Conservation (phyloP, 2,113 vertebrate species). For the Herpetotheres cachinnans region DNA sequence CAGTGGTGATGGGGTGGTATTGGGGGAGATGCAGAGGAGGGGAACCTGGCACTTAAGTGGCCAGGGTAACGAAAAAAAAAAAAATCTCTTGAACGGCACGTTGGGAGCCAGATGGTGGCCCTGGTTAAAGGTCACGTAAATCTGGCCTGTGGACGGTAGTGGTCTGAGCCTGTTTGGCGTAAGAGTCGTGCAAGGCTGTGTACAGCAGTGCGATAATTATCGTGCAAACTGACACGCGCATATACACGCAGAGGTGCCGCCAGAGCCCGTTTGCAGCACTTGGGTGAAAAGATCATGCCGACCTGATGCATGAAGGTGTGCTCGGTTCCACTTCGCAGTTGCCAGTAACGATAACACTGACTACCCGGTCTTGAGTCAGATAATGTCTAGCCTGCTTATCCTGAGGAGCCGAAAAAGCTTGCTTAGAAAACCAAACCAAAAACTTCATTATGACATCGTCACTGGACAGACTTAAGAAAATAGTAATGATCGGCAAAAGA, state of each 20-base stretch:
- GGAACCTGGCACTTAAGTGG: not conserved
- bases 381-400: slow-evolving; percentile 53
- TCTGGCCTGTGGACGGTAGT: slow-evolving; percentile 9
- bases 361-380: slow-evolving; percentile 44
- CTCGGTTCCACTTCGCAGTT: slow-evolving; percentile 34
- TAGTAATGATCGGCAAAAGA: slow-evolving; percentile 74
- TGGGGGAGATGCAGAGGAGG: slow-evolving; percentile 23
- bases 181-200: not conserved
- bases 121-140: not conserved
- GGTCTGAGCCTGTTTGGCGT: not conserved
- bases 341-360: slow-evolving; percentile 43
- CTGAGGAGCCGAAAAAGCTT: slow-evolving; percentile 58
- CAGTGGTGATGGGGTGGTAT: slow-evolving; percentile 41
- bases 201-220: not conserved
- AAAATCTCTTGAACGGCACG: not conserved
- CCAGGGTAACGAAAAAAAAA: not conserved
- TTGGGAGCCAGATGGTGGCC: slow-evolving; percentile 43
- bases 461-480: slow-evolving; percentile 77
- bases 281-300: slow-evolving; percentile 39
- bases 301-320: slow-evolving; percentile 32
- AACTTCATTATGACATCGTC: slow-evolving; percentile 73
- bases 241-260: slow-evolving; percentile 13
- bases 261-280: slow-evolving; percentile 25
- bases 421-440: slow-evolving; percentile 66
- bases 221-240: slow-evolving; percentile 1